Evolutionary conservation across 53 echinoderm and acorn worm species (phyloP).

Genomic region (Astropecten irregularis): DNA sequence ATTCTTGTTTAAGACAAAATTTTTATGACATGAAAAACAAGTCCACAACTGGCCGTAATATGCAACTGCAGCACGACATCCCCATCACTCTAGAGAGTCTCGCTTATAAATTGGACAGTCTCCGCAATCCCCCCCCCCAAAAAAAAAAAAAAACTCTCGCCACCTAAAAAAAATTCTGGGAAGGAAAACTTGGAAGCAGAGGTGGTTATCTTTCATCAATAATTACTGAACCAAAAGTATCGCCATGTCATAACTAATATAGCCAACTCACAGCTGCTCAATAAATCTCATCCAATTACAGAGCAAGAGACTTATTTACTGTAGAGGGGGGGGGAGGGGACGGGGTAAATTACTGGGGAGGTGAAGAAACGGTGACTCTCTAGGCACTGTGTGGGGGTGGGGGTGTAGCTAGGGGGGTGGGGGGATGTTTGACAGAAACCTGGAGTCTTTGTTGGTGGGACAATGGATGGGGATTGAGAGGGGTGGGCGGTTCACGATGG

Average conservation of each 20-base stretch:
- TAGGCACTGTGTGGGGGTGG: not conserved
- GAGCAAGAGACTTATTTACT: constrained; percentile 40
- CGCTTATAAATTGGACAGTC: not conserved
- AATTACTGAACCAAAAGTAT: constrained; percentile 16
- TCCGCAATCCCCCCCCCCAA: too few species aligned
- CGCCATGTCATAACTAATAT: constrained; percentile 55
- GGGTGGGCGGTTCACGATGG: too few species aligned
- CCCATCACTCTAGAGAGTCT: too few species aligned
- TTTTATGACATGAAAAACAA: too few species aligned
- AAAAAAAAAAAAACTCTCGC: too few species aligned
- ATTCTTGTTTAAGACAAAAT: too few species aligned
- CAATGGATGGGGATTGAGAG: not conserved
- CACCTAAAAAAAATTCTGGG: not conserved
- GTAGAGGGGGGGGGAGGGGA: not conserved
- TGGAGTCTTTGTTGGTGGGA: not conserved
- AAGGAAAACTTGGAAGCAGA: constrained; percentile 5
- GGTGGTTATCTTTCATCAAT: constrained; percentile 55
- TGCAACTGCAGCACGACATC: not conserved
- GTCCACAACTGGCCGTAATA: not conserved
- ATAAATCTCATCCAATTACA: constrained; percentile 57
- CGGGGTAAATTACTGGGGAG: not conserved
- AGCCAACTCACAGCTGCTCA: not conserved
- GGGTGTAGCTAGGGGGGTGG: too few species aligned
- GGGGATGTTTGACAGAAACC: not conserved
- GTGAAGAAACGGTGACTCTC: not conserved